Percentiles rank a stretch among this genome's conserved stretches.
phyloP scores from a whole-genome alignment of 1,140 invertebrate species.

The Galleria mellonella region DNA sequence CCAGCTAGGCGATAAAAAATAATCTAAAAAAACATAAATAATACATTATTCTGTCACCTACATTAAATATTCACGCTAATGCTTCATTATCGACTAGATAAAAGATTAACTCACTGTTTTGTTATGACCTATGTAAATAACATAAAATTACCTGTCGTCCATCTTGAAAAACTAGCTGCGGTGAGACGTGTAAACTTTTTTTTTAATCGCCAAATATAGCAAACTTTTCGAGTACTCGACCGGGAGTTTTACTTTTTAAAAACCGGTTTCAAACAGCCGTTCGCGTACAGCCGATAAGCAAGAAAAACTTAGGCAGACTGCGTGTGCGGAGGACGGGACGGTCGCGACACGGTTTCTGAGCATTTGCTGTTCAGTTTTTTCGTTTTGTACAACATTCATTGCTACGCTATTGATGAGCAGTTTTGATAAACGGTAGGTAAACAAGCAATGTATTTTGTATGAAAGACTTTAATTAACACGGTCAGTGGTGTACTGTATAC shows the following conservation, averaged over 20 bases:
- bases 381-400: background rate
- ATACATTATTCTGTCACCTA: constrained; percentile 9
- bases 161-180: constrained; percentile 16
- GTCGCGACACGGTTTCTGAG: background rate
- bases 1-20: constrained; percentile 21
- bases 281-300: constrained; percentile 31
- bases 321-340: constrained; percentile 4
- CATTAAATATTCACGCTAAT: constrained; percentile 1
- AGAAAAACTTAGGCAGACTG: constrained; percentile 36
- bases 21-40: constrained; percentile 44
- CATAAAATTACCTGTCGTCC: constrained; percentile 40
- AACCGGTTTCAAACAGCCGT: constrained; percentile 24
- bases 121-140: too few species aligned
- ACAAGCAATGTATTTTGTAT: background rate
- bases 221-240: constrained; percentile 8
- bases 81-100: constrained; percentile 8
- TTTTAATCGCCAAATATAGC: constrained; percentile 22
- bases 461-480: too few species aligned
- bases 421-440: background rate
- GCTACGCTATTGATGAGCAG: background rate
- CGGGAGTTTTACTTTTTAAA: constrained; percentile 20
- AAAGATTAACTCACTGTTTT: background rate
- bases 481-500: background rate
- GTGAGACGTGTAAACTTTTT: constrained; percentile 11
- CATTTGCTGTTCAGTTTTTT: background rate